phyloP scores from a whole-genome alignment of 2,888 invertebrate species.

The Sphaerophoria taeniata region DNA sequence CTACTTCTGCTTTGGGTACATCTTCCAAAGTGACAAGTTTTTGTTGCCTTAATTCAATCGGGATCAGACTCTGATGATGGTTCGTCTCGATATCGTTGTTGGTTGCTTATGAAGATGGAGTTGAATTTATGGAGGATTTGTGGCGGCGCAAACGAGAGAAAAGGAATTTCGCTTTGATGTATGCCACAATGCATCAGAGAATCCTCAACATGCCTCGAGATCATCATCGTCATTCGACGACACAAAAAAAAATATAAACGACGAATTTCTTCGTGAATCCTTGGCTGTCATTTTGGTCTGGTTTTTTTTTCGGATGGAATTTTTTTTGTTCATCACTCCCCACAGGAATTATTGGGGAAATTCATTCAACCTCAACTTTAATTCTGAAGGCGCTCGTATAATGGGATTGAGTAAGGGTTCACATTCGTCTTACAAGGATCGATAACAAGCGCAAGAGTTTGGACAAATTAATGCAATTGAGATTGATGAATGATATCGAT shows the following conservation, averaged over 20 bases:
- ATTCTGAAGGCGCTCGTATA: slow-evolving; percentile 5
- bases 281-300: slow-evolving; percentile 53
- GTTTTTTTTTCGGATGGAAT: slow-evolving; percentile 33
- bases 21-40: slow-evolving; percentile 73
- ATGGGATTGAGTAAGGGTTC: slow-evolving; percentile 39
- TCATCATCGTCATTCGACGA: slow-evolving; percentile 44
- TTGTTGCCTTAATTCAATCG: slow-evolving; percentile 73
- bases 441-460: slow-evolving; percentile 72
- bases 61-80: slow-evolving; percentile 38
- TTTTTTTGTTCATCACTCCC: slow-evolving; percentile 29
- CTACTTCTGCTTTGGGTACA: slow-evolving; percentile 66
- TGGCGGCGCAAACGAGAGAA: slow-evolving; percentile 45
- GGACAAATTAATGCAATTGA: slow-evolving; percentile 73
- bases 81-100: slow-evolving; percentile 35
- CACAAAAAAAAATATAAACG: slow-evolving; percentile 18
- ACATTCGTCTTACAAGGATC: slow-evolving; percentile 58
- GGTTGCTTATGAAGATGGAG: slow-evolving; percentile 32
- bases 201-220: slow-evolving; percentile 50
- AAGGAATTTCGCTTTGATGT: slow-evolving; percentile 72
- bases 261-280: slow-evolving; percentile 45
- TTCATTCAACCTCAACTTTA: slow-evolving; percentile 34
- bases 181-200: slow-evolving; percentile 61
- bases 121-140: slow-evolving; percentile 69
- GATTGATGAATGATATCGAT: slow-evolving; percentile 62
- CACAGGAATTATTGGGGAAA: slow-evolving; percentile 44